Conservation (phyloP, 2,888 invertebrate species). For the Caenorhabditis becei region DNA sequence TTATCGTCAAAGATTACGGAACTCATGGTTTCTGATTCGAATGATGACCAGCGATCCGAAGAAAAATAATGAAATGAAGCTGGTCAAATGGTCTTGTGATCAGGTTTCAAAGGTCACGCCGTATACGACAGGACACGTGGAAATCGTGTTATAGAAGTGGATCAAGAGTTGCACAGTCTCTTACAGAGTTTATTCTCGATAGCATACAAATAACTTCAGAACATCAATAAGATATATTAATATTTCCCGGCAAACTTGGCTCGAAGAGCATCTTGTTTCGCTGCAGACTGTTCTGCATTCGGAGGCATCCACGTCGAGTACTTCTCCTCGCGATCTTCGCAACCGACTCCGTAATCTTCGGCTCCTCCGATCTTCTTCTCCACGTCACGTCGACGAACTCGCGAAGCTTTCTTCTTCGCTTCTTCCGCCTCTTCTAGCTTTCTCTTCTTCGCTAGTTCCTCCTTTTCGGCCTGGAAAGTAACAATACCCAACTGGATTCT, state of each 20-base stretch:
- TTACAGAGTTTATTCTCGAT: too few relatives aligned
- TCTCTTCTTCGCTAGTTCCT: constrained; percentile 37
- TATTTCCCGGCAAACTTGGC: constrained; percentile 77
- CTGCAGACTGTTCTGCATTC: constrained; percentile 86
- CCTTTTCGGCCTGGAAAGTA: constrained; percentile 27
- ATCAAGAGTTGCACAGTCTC: too few relatives aligned
- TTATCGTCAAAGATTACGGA: constrained; percentile 26
- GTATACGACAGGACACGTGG: too few relatives aligned
- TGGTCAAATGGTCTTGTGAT: background rate
- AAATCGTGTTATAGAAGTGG: too few relatives aligned
- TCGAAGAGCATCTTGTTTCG: constrained; percentile 70
- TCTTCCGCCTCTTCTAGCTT: constrained; percentile 35
- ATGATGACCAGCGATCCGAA: background rate
- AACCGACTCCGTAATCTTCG: constrained; percentile 66
- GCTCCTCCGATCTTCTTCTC: constrained; percentile 47
- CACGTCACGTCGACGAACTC: constrained; percentile 34
- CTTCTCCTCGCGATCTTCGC: constrained; percentile 81
- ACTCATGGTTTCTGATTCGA: constrained; percentile 1
- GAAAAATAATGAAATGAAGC: constrained; percentile 5
- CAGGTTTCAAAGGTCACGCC: too few relatives aligned
- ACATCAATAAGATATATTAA: constrained; percentile 53
- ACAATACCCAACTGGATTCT: background rate
- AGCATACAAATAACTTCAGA: too few relatives aligned
- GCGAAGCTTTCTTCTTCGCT: constrained; percentile 34
- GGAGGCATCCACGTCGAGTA: constrained; percentile 90